These are phyloP conservation scores for Zaprionus nigranus DNA, from an alignment of 1,140 invertebrate genomes.

Conservation along the genomic window DNA sequence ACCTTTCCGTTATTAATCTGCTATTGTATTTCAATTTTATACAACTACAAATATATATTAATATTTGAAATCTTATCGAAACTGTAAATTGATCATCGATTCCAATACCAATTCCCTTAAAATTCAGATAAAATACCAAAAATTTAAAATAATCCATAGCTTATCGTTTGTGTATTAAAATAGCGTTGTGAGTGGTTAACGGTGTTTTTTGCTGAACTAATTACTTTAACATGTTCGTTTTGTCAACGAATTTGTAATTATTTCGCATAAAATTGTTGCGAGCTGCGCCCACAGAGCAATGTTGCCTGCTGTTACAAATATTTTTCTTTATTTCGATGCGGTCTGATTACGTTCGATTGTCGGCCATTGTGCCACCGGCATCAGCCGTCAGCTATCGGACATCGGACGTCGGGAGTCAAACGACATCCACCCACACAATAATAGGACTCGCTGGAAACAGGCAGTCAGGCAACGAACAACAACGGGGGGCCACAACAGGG, in stretches of 20 bases:
- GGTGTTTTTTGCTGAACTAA: neutral
- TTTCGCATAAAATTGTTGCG: neutral
- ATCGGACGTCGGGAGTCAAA: neutral
- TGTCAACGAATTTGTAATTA: neutral
- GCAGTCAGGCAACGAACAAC: neutral
- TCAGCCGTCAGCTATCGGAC: neutral
- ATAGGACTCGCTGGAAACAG: conserved; percentile 4
- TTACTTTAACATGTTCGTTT: neutral
- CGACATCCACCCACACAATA: conserved; percentile 25
- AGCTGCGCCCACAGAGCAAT: neutral
- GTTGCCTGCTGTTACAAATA: neutral
- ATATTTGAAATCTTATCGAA: neutral
- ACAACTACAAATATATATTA: too few relatives aligned
- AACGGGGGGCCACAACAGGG: neutral
- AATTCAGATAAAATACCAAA: neutral
- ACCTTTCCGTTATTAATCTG: neutral
- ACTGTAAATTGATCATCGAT: neutral
- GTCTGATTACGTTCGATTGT: conserved; percentile 23
- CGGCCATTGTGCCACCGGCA: conserved; percentile 31
- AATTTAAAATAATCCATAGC: neutral
- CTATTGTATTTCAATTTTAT: too few relatives aligned
- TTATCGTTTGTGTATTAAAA: neutral
- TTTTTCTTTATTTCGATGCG: conserved; percentile 1
- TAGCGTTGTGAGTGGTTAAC: neutral
- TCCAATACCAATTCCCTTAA: neutral